Base-by-base conservation (phyloP, 2,888 invertebrate species). In the Pachymerium ferrugineum region DNA sequence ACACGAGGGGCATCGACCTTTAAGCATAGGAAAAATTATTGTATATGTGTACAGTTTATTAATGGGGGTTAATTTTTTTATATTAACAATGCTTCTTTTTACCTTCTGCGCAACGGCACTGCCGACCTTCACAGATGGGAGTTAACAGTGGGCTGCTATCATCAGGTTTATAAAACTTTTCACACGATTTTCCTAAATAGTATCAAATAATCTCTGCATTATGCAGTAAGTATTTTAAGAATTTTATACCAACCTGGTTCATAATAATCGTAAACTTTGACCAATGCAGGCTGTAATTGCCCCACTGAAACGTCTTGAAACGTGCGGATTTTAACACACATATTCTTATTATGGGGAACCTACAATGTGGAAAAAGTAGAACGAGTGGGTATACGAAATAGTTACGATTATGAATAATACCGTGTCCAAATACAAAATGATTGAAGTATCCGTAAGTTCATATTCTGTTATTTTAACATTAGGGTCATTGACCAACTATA, bases 181-280 rank as follows among this genome's bases (percentile, higher is more conserved):
- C 25, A 28, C 69, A 69, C 4, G 19, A 19, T 28, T 69, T 28
- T 8, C n/a, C 69, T 69, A 28, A n/a, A n/a, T n/a, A n/a, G n/a
- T n/a, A n/a, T n/a, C n/a, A n/a, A n/a, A n/a, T n/a, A n/a, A n/a
- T n/a, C n/a, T n/a, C n/a, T n/a, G n/a, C n/a, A n/a, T n/a, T n/a
- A n/a, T n/a, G n/a, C n/a, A n/a, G n/a, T n/a, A n/a, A n/a, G n/a
- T n/a, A n/a, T n/a, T n/a, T n/a, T n/a, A n/a, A n/a, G n/a, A n/a
- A n/a, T n/a, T n/a, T n/a, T n/a, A n/a, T 62, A 16, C 16, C 10
- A 29, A 70, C 70, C 35, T 30, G 70, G 70, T 33, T 70, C 70
- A 19, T 70, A 33, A 33, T 70, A 70, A 70, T 70, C 25, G 25
- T 70, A 70, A 6, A 70, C 30, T 33, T 70, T 70, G 8, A 70